A percentile compares a stretch with the other conserved stretches of the same genome.
These are phyloP conservation scores for Notothenia coriiceps DNA, from an alignment of 2,113 vertebrate species.

Conservation along the genomic window DNA sequence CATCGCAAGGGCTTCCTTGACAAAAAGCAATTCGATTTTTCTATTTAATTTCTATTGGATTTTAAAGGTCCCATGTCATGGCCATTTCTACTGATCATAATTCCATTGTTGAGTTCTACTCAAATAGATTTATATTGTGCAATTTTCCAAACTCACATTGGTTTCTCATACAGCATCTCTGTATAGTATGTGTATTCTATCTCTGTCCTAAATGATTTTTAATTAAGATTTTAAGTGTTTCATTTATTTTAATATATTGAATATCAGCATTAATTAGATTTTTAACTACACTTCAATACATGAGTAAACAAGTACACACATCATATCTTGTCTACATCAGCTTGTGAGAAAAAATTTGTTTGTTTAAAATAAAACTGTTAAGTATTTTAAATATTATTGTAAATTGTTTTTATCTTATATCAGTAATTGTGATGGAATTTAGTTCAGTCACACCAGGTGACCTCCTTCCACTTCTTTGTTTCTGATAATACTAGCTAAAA, in stretches of 20 bases:
- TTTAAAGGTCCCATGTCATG: no score
- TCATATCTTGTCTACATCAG: not conserved
- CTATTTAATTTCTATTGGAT: no score
- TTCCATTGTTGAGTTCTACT: no score
- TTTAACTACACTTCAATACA: not conserved
- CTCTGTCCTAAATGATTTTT: not conserved
- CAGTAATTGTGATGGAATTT: not conserved
- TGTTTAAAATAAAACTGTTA: not conserved
- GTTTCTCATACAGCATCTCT: no score
- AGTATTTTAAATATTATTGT: not conserved
- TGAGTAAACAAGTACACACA: not conserved
- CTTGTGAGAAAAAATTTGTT: not conserved
- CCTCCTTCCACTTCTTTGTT: constrained; percentile 11
- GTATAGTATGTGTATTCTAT: no score
- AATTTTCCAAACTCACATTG: no score
- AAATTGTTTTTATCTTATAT: not conserved
- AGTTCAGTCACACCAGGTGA: constrained; percentile 2
- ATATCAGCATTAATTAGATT: not conserved
- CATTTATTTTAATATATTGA: not conserved
- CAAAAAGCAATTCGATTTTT: no score
- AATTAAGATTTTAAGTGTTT: not conserved
- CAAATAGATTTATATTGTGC: no score
- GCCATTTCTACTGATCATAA: no score
- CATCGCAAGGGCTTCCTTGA: no score
- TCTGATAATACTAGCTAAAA: constrained; percentile 8